phyloP scores from a whole-genome alignment of 2,797 vertebrate genomes.

The Basileuterus tristriatus region DNA sequence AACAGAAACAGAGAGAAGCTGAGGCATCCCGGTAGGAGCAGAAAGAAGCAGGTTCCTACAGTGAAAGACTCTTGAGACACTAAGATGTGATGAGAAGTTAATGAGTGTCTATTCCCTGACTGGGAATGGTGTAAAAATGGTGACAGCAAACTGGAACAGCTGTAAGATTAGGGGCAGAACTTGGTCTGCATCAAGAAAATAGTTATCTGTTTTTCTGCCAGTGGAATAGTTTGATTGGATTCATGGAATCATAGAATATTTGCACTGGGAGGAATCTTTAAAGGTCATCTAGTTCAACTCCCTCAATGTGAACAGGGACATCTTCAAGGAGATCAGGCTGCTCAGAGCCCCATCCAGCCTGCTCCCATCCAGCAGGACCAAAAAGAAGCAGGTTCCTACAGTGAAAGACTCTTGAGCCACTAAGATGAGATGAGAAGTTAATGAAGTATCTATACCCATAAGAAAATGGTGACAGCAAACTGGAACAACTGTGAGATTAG shows the following conservation, averaged over 20 bases:
- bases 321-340: not conserved
- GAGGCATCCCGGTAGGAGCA: not conserved
- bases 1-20: slow-evolving; percentile 58
- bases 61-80: not conserved
- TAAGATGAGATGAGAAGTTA: not conserved
- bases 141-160: not conserved
- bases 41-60: not conserved
- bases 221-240: not conserved
- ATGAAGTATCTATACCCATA: not conserved
- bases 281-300: not conserved
- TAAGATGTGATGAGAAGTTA: not conserved
- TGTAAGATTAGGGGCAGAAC: not conserved
- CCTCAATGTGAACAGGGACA: not conserved
- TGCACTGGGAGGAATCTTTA: not conserved
- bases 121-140: not conserved
- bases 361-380: not conserved
- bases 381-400: not conserved
- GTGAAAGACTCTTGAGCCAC: not conserved
- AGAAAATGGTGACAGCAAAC: not conserved
- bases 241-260: not conserved
- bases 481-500: not conserved
- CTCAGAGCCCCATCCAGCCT: not conserved
- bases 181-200: not conserved
- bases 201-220: not conserved
- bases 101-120: not conserved